Percentiles rank a stretch among this genome's conserved stretches.
Evolutionary conservation across 2,113 vertebrate genomes (phyloP).

Genomic region (Xiphorhynchus elegans): DNA sequence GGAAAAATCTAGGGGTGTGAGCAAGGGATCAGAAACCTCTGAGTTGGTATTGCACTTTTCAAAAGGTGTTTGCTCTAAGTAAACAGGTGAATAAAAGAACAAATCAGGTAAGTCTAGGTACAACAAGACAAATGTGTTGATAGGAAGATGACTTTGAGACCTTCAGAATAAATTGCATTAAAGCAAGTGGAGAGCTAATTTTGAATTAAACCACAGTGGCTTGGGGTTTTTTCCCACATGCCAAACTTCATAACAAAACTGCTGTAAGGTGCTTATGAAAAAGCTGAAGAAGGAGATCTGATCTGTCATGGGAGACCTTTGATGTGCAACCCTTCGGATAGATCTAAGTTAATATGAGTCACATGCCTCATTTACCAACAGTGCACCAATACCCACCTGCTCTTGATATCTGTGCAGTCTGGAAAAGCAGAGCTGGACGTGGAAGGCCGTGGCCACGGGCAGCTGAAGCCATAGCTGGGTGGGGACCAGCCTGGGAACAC

Average conservation of each 20-base stretch:
- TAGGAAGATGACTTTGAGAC: not conserved
- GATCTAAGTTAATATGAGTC: fast-evolving
- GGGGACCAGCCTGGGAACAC: not conserved
- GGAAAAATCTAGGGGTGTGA: not conserved
- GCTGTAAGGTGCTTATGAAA: not conserved
- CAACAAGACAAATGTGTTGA: not conserved
- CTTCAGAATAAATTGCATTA: not conserved
- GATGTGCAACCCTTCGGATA: not conserved
- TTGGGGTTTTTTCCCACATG: fast-evolving
- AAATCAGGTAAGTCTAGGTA: no score
- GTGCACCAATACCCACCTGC: not conserved
- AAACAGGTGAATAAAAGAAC: not conserved
- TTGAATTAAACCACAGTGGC: not conserved
- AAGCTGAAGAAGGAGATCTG: not conserved
- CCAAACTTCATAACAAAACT: not conserved
- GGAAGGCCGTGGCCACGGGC: not conserved
- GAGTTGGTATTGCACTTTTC: not conserved
- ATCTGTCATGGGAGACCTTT: not conserved
- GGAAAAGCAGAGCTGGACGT: fast-evolving
- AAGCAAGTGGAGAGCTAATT: not conserved
- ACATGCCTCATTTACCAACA: fast-evolving
- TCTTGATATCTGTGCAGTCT: not conserved
- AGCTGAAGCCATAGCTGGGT: not conserved
- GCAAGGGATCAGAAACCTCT: not conserved
- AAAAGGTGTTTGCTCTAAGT: not conserved